Conservation (phyloP, 2,113 vertebrate species). For the Mastomys natalensis region DNA sequence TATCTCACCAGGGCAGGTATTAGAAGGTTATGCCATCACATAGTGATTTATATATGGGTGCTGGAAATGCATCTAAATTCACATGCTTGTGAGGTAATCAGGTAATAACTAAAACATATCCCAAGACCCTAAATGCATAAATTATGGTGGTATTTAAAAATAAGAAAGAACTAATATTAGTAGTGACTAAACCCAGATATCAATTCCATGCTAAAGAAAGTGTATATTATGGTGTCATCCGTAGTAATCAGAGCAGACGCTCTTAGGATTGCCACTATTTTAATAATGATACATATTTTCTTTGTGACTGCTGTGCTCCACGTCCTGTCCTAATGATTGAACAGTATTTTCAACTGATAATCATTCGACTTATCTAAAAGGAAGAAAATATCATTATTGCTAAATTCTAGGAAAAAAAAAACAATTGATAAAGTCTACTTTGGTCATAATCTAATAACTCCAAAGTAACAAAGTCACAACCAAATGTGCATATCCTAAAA, state of each 20-base stretch:
- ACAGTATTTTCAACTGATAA: neutral
- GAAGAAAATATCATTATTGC: neutral
- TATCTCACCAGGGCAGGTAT: neutral
- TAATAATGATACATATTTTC: neutral
- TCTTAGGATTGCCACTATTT: neutral
- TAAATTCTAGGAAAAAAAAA: neutral
- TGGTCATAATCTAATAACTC: neutral
- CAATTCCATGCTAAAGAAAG: neutral
- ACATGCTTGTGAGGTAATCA: neutral
- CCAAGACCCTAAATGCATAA: neutral
- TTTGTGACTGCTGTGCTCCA: neutral
- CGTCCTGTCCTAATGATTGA: neutral
- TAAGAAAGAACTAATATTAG: neutral
- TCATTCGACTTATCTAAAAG: neutral
- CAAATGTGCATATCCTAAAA: neutral
- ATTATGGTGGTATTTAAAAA: neutral
- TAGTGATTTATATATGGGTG: neutral
- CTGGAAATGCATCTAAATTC: neutral
- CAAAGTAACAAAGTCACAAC: neutral
- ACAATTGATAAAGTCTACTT: neutral
- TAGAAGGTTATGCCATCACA: neutral
- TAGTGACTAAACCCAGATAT: neutral
- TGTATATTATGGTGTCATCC: neutral
- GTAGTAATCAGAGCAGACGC: neutral
- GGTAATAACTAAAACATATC: neutral